These are phyloP conservation scores for Propithecus coquereli DNA, from an alignment of 2,113 vertebrate species.

Conservation along the genomic window DNA sequence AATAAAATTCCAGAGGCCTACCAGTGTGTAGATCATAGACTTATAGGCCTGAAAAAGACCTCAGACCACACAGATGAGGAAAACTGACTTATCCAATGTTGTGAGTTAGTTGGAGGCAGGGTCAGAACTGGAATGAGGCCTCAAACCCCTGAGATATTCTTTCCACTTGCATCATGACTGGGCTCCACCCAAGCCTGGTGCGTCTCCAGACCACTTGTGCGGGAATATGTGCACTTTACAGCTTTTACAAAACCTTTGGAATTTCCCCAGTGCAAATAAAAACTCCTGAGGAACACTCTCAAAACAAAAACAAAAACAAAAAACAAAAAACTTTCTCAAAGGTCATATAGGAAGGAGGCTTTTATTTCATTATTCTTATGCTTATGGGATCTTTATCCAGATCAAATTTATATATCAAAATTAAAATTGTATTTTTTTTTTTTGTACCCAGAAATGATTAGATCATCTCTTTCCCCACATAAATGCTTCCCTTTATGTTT, in stretches of 20 bases:
- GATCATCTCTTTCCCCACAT: not conserved
- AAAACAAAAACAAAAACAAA: not conserved
- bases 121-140: not conserved
- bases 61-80: not conserved
- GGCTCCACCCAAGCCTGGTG: not conserved
- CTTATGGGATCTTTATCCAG: not conserved
- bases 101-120: not conserved
- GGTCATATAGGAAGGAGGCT: not conserved
- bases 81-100: not conserved
- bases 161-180: not conserved
- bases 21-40: not conserved
- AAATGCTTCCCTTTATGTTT: not conserved
- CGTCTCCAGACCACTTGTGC: not conserved
- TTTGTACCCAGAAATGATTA: not conserved
- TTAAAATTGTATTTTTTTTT: slow-evolving; percentile 18
- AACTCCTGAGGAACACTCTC: not conserved
- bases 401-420: not conserved
- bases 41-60: not conserved
- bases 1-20: slow-evolving; percentile 16
- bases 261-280: not conserved
- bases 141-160: not conserved
- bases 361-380: not conserved
- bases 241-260: not conserved
- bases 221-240: not conserved
- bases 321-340: not conserved